Percentiles rank a stretch among this genome's conserved stretches.
phyloP scores from a whole-genome alignment of 2,113 vertebrate genomes.

The Paratilapia polleni region DNA sequence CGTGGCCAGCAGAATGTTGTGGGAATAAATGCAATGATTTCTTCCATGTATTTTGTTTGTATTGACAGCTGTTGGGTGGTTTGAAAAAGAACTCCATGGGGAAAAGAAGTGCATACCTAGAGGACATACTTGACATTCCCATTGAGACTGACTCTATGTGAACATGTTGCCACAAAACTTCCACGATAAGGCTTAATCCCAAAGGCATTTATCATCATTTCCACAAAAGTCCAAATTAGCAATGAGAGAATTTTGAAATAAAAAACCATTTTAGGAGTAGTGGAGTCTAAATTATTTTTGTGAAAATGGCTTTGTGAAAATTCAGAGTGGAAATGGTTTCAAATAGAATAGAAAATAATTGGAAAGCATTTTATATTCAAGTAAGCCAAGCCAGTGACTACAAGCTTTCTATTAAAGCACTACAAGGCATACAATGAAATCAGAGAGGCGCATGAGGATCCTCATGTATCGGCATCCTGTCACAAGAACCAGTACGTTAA shows the following conservation, averaged over 20 bases:
- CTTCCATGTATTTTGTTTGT: constrained; percentile 64
- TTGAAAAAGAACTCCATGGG: constrained; percentile 27
- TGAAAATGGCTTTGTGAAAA: not conserved
- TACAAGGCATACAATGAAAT: not conserved
- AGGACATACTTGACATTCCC: constrained; percentile 10
- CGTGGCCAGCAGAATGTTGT: constrained; percentile 34
- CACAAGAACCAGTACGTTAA: not conserved
- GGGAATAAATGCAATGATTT: constrained; percentile 72
- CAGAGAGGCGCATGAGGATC: not conserved
- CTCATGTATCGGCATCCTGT: not conserved
- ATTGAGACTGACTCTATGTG: constrained; percentile 10
- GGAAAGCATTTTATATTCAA: constrained; percentile 31
- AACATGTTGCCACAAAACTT: constrained; percentile 7
- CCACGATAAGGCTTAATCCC: not conserved
- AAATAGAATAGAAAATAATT: not conserved
- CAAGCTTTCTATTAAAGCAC: constrained; percentile 13
- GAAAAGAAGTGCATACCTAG: not conserved
- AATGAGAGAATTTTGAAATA: not conserved
- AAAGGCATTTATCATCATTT: constrained; percentile 6
- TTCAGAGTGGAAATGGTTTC: not conserved
- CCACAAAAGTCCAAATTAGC: not conserved
- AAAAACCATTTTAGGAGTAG: not conserved
- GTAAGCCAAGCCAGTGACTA: constrained; percentile 4
- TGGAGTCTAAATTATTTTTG: not conserved
- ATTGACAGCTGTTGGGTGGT: constrained; percentile 51